phyloP scores from a whole-genome alignment of 2,797 vertebrate genomes.

The Brachyalestes nurse region DNA sequence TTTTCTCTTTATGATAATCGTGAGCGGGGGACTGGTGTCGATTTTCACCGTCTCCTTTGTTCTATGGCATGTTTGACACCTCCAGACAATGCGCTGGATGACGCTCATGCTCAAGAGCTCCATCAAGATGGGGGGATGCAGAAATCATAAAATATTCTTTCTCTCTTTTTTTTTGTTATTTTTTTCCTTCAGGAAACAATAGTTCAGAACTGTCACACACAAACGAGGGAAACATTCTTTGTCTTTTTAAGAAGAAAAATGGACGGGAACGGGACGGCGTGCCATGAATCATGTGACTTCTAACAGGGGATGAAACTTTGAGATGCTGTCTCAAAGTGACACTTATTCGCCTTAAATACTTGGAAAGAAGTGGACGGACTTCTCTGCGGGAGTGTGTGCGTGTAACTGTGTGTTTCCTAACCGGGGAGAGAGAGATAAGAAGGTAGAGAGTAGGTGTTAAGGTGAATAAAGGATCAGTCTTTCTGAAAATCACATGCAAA shows the following conservation, averaged over 20 bases:
- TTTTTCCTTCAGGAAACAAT: conserved; percentile 45
- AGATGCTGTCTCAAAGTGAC: not conserved
- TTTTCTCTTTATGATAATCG: conserved; percentile 56
- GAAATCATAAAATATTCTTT: conserved; percentile 53
- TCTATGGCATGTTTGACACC: conserved; percentile 78
- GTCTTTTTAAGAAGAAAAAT: not conserved
- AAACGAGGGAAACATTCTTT: conserved; percentile 20
- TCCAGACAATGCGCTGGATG: conserved; percentile 74
- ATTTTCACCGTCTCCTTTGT: conserved; percentile 81
- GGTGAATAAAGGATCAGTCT: not conserved
- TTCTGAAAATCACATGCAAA: not conserved
- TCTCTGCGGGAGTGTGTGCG: not conserved
- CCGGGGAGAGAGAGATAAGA: not conserved
- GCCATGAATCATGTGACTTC: not conserved
- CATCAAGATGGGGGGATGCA: conserved; percentile 28
- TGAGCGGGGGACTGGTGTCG: conserved; percentile 57
- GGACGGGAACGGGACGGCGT: conserved; percentile 5
- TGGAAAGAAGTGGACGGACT: not conserved
- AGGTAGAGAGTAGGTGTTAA: not conserved
- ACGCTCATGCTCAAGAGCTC: conserved; percentile 41
- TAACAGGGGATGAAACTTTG: conserved; percentile 6
- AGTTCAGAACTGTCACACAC: conserved; percentile 54
- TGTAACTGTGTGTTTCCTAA: not conserved
- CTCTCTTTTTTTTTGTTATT: conserved; percentile 1
- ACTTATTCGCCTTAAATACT: not conserved